Conservation (phyloP, 1,140 invertebrate species). For the Drosophila cardini region DNA sequence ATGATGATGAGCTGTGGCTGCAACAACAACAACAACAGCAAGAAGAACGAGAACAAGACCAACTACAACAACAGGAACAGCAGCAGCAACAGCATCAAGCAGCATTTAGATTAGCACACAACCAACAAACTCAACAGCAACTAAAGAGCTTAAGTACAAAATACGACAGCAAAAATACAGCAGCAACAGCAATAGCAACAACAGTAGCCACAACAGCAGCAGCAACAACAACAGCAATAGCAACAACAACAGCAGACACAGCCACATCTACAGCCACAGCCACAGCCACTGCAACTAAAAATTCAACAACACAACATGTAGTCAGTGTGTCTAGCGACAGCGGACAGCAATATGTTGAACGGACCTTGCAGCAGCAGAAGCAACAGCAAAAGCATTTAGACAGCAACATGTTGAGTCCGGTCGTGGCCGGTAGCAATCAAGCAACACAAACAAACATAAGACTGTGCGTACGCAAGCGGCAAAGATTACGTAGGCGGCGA, state of each 20-base stretch:
- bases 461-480: conserved; percentile 81
- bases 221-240: conserved; percentile 38
- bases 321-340: conserved; percentile 26
- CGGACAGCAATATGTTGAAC: conserved; percentile 37
- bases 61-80: conserved; percentile 19
- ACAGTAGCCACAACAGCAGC: conserved; percentile 37
- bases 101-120: conserved; percentile 49
- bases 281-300: conserved; percentile 37
- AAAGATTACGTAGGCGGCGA: conserved; percentile 78
- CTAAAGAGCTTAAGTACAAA: conserved; percentile 80
- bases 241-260: conserved; percentile 48
- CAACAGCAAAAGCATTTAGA: conserved; percentile 45
- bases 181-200: conserved; percentile 41
- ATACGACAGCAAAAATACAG: conserved; percentile 53
- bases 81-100: conserved; percentile 36
- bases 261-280: conserved; percentile 38
- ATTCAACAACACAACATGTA: conserved; percentile 42
- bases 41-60: background rate
- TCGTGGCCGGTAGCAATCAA: conserved; percentile 43
- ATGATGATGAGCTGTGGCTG: conserved; percentile 74
- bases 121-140: conserved; percentile 67
- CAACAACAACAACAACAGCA: conserved; percentile 49
- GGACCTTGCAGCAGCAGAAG: conserved; percentile 31
- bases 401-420: conserved; percentile 47
- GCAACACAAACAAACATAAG: conserved; percentile 75